phyloP scores from a whole-genome alignment of 2,797 vertebrate genomes.

The Martes flavigula region DNA sequence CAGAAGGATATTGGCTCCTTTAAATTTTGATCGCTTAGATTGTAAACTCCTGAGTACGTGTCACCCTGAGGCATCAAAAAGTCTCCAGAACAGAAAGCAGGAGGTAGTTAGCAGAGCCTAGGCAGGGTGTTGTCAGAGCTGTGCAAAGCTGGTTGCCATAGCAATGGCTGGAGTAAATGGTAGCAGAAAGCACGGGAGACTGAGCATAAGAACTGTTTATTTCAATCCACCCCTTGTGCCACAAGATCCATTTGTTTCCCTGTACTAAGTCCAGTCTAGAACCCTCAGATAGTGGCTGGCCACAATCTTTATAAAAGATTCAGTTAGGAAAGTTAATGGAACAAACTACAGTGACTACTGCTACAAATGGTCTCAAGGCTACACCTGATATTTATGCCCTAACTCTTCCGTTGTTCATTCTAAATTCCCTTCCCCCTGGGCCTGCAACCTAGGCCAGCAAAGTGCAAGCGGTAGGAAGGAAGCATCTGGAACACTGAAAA shows the following conservation, averaged over 20 bases:
- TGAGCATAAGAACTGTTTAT: neutral
- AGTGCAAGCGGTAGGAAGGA: neutral
- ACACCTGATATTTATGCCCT: neutral
- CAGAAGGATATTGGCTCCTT: neutral
- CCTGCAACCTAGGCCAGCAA: neutral
- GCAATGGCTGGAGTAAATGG: neutral
- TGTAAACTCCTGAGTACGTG: neutral
- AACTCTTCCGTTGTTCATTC: neutral
- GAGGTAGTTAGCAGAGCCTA: neutral
- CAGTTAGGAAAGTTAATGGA: neutral
- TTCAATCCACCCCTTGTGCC: neutral
- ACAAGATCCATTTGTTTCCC: neutral
- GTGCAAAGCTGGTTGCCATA: neutral
- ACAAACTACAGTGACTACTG: neutral
- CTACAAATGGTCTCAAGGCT: neutral
- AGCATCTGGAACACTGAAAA: neutral
- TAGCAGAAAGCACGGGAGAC: neutral
- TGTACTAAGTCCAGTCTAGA: neutral
- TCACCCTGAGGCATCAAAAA: neutral
- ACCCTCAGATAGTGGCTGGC: neutral
- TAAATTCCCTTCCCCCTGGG: neutral
- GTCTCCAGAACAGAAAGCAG: neutral
- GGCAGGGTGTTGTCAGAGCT: neutral
- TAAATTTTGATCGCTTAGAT: neutral
- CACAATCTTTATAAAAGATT: neutral